Conservation (phyloP, 2,113 vertebrate species). For the Sinocyclocheilus grahami region DNA sequence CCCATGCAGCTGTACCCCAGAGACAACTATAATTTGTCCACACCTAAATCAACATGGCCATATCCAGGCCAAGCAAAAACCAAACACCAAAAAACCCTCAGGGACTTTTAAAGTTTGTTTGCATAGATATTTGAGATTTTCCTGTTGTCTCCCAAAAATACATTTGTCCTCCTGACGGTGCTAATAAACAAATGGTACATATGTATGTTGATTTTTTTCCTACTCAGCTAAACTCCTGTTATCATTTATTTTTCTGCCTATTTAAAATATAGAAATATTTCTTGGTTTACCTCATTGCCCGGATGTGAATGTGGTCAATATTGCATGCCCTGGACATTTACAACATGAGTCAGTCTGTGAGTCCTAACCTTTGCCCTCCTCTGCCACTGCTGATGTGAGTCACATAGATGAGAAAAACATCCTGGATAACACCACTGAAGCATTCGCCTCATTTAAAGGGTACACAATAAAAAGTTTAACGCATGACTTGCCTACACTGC, state of each 20-base stretch:
- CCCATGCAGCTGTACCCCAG: conserved; percentile 29
- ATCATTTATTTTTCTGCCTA: not conserved
- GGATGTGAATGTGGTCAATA: not conserved
- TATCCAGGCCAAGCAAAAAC: not conserved
- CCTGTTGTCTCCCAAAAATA: not conserved
- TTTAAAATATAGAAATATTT: not conserved
- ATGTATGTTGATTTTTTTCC: not conserved
- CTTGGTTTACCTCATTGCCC: not conserved
- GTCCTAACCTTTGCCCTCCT: not conserved
- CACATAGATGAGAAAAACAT: conserved; percentile 23
- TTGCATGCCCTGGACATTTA: not conserved
- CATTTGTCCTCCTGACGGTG: not conserved
- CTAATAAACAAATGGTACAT: not conserved
- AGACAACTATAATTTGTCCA: not conserved
- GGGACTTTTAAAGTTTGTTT: conserved; percentile 33
- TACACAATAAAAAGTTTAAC: not conserved
- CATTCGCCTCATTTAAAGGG: not conserved
- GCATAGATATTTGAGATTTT: not conserved
- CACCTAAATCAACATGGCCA: conserved; percentile 31
- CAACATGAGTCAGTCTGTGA: not conserved
- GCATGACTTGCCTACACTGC: not conserved
- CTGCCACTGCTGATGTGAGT: not conserved
- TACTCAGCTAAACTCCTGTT: not conserved
- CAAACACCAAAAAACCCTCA: not conserved
- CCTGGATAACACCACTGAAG: not conserved